phyloP scores from a whole-genome alignment of 2,113 vertebrate genomes.

The Nannobrachium achirus region DNA sequence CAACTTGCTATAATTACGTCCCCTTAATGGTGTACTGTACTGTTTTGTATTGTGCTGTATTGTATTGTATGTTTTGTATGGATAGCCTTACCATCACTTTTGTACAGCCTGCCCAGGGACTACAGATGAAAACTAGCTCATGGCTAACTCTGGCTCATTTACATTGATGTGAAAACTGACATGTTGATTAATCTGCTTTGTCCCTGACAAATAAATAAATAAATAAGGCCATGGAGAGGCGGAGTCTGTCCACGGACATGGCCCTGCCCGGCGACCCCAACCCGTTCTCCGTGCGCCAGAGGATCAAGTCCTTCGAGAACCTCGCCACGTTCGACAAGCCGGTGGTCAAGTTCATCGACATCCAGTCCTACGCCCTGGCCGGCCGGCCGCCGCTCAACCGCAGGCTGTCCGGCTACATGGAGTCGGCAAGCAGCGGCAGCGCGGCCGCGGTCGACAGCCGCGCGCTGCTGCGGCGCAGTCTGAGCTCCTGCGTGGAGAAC shows the following conservation, averaged over 20 bases:
- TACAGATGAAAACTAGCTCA: too few species aligned
- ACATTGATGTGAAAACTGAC: too few species aligned
- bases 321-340: conserved; percentile 88
- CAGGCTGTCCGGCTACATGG: conserved; percentile 80
- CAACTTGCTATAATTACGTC: too few species aligned
- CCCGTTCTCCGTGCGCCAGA: conserved; percentile 92
- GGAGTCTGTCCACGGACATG: conserved; percentile 81
- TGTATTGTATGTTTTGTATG: too few species aligned
- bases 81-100: too few species aligned
- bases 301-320: conserved; percentile 97
- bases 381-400: conserved; percentile 80
- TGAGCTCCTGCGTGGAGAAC: conserved; percentile 83
- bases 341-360: conserved; percentile 75
- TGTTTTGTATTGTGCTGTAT: too few species aligned
- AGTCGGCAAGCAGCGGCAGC: conserved; percentile 28
- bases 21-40: too few species aligned
- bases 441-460: conserved; percentile 51
- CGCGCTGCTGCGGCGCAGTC: conserved; percentile 76
- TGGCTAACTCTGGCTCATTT: too few species aligned
- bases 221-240: conserved; percentile 70
- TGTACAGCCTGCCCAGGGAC: too few species aligned
- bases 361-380: conserved; percentile 71
- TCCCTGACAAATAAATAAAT: too few species aligned
- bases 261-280: conserved; percentile 79
- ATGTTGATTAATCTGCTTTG: too few species aligned